Evolutionary conservation across 2,113 vertebrate genomes (phyloP).

Genomic region (Telmatochromis brichardi): DNA sequence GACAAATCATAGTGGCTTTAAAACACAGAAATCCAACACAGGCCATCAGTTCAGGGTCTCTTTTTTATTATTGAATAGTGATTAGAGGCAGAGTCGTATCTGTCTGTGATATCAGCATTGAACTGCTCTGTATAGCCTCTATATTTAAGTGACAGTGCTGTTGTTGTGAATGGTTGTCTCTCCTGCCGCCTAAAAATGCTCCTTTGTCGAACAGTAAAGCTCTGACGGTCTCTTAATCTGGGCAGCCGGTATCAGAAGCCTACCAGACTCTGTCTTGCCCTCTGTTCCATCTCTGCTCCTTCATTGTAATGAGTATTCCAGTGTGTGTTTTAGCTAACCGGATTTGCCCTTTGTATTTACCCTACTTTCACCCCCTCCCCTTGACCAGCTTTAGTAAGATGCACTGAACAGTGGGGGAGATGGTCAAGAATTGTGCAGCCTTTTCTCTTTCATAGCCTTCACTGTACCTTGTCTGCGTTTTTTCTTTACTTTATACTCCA

Average conservation of each 20-base stretch:
- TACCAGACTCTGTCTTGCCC: background rate
- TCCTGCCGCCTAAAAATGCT: constrained; percentile 4
- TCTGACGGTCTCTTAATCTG: constrained; percentile 37
- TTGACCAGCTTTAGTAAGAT: constrained; percentile 18
- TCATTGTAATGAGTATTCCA: constrained; percentile 33
- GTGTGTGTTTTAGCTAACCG: constrained; percentile 46
- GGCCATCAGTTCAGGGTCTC: constrained; percentile 2
- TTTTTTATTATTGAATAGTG: background rate
- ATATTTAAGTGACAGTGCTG: background rate
- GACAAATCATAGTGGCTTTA: constrained; percentile 13
- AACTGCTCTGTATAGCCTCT: background rate
- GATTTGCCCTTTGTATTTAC: constrained; percentile 54
- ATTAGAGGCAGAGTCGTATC: background rate
- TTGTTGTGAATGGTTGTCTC: constrained; percentile 5
- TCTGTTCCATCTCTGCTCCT: background rate
- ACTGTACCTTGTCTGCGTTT: background rate
- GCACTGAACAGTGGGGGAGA: background rate
- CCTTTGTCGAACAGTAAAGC: constrained; percentile 24
- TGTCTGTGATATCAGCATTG: background rate
- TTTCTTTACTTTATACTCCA: background rate
- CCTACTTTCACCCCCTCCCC: constrained; percentile 33
- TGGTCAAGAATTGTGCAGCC: background rate
- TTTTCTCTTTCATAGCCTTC: background rate
- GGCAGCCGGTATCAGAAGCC: constrained; percentile 21
- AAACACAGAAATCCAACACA: background rate